Base-by-base conservation (phyloP, 2,797 vertebrate genomes). In the Tamandua tetradactyla region DNA sequence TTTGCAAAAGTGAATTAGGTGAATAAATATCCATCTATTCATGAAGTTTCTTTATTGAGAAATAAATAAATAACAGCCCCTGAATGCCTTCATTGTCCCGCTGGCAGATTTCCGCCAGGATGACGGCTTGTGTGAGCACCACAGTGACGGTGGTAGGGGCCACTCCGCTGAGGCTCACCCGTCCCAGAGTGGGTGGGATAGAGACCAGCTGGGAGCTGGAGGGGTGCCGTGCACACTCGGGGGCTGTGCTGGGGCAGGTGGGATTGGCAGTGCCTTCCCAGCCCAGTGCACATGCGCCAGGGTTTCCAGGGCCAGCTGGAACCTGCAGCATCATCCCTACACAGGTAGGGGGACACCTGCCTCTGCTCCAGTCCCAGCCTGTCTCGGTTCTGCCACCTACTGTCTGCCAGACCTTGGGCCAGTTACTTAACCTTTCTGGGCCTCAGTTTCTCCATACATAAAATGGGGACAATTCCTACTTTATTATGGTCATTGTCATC, bases 11-110 rank as follows among this genome's bases (percentile, higher is more conserved):
- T 15, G 37, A 97, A 97, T 92, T 96, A 97, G 97, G 92, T 91
- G 94, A 98, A 98, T 94, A 97, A 94, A 95, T 94, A 97, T 93
- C 96, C 69, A 97, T 95, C 96, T 95, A 97, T 76, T 97, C 97
- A 96, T 87, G 96, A 94, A 97, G 98, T 96, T 93, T 97, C 97
- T 96, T 96, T 96, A 96, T 94, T 94, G 96, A 96, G 96, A 97
- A 97, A 98, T 97, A 97, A 97, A 97, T 97, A 97, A 97, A 97
- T 97, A 97, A 97, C 64, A 1, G 93, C 82, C 84, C 89, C 88
- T 93, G 96, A 97, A 96, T 96, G 96, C 97, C 96, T 97, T 82
- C 93, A 93, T 87, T 97, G 88, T 96, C 91, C 96, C 93, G 37
- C 90, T 95, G 97, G 97, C 95, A 97, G 90, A 44, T 96, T 97